These are phyloP conservation scores for Monomorium pharaonis DNA, from an alignment of 1,140 invertebrate species.

Conservation along the genomic window DNA sequence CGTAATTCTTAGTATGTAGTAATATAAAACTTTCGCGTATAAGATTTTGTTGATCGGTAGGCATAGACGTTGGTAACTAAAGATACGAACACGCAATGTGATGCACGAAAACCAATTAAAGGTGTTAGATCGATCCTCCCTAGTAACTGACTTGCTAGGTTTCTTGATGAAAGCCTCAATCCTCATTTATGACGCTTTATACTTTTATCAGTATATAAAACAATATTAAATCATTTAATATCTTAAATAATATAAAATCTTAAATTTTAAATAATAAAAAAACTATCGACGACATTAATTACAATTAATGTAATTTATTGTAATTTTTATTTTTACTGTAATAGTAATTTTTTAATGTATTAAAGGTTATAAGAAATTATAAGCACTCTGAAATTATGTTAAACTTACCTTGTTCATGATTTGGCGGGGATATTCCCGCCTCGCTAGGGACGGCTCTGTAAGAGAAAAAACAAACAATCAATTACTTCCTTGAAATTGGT, in stretches of 20 bases:
- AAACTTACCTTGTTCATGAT: slow-evolving; percentile 84
- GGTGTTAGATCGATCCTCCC: slow-evolving; percentile 74
- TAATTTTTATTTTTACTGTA: not conserved
- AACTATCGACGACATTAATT: not conserved
- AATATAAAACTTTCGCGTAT: not conserved
- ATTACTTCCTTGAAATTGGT: not conserved
- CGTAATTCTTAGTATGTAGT: not conserved
- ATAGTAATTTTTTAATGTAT: not conserved
- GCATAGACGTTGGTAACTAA: slow-evolving; percentile 36
- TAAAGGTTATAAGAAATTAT: not conserved
- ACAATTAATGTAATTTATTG: not conserved
- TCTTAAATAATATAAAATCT: not conserved
- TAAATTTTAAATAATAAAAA: not conserved
- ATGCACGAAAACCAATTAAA: slow-evolving; percentile 72
- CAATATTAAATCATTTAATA: not conserved
- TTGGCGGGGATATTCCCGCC: slow-evolving; percentile 84
- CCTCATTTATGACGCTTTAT: slow-evolving; percentile 4
- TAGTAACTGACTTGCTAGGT: slow-evolving; percentile 70
- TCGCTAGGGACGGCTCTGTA: slow-evolving; percentile 80
- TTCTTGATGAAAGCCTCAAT: slow-evolving; percentile 49
- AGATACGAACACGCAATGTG: slow-evolving; percentile 69
- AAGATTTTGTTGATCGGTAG: slow-evolving; percentile 41
- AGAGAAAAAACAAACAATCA: slow-evolving; percentile 70
- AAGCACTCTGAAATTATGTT: not conserved
- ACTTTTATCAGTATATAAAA: not conserved